These are phyloP conservation scores for Abrostola tripartita DNA, from an alignment of 2,888 invertebrate genomes.

Conservation along the genomic window DNA sequence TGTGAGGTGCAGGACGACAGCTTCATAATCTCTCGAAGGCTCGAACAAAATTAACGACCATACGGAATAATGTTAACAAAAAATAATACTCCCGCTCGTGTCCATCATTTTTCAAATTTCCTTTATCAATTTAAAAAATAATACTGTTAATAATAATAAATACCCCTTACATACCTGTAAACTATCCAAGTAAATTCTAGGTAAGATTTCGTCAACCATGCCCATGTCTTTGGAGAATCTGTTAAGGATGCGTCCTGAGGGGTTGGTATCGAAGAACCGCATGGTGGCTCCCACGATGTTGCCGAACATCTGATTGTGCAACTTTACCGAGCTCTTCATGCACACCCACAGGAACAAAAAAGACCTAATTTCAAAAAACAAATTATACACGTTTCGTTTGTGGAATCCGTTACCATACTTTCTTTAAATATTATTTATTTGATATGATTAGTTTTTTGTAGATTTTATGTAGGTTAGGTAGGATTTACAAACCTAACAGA, in stretches of 20 bases:
- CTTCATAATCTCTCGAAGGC: too few relatives aligned
- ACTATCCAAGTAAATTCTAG: slow-evolving; percentile 90
- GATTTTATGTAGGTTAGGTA: too few relatives aligned
- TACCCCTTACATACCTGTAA: too few relatives aligned
- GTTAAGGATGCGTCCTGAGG: slow-evolving; percentile 94
- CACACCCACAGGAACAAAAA: slow-evolving; percentile 92
- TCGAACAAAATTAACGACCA: too few relatives aligned
- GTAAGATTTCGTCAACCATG: slow-evolving; percentile 92
- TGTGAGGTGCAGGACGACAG: too few relatives aligned
- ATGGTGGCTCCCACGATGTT: slow-evolving; percentile 92
- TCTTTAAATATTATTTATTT: too few relatives aligned
- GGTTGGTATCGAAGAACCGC: slow-evolving; percentile 95
- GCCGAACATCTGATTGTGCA: slow-evolving; percentile 94
- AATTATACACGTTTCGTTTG: neutral
- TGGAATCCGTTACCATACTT: too few relatives aligned
- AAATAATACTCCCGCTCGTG: too few relatives aligned
- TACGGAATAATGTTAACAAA: neutral
- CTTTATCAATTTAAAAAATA: too few relatives aligned
- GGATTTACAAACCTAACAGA: slow-evolving; percentile 81
- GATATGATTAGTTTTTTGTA: too few relatives aligned
- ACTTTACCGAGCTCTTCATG: slow-evolving; percentile 91
- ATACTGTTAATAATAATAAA: too few relatives aligned
- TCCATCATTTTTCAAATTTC: too few relatives aligned
- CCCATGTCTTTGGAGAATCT: slow-evolving; percentile 96
- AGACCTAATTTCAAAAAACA: slow-evolving; percentile 85